These are phyloP conservation scores for Typhlichthys eigenmanni DNA, from an alignment of 2,797 vertebrate genomes.

Conservation along the genomic window DNA sequence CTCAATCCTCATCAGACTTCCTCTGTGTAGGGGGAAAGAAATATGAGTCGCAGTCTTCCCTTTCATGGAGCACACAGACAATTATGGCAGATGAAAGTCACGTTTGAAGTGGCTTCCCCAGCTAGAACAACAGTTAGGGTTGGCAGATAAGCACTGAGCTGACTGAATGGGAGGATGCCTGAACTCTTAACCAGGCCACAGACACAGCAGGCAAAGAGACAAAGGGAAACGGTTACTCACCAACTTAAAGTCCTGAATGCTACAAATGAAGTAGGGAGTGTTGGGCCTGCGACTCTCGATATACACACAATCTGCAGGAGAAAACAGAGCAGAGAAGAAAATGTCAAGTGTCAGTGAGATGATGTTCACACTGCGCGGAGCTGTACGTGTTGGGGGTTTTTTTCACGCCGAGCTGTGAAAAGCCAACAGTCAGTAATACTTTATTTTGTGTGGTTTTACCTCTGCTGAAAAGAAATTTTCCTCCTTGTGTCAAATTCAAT, in stretches of 20 bases:
- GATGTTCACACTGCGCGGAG: conserved; percentile 54
- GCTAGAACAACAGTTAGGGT: conserved; percentile 31
- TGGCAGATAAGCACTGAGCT: conserved; percentile 15
- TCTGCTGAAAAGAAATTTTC: conserved; percentile 68
- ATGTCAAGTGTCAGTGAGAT: conserved; percentile 34
- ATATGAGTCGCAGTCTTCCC: conserved; percentile 16
- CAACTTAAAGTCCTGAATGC: conserved; percentile 99
- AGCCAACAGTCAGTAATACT: conserved; percentile 45
- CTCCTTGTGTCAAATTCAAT: conserved; percentile 77
- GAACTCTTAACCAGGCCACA: conserved; percentile 21
- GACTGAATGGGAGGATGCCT: conserved; percentile 1
- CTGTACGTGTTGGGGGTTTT: conserved; percentile 27
- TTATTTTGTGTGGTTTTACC: conserved; percentile 65
- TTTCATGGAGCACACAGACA: conserved; percentile 28
- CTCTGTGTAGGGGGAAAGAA: not conserved
- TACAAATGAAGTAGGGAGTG: conserved; percentile 99
- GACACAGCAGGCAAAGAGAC: conserved; percentile 17
- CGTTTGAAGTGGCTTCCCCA: conserved; percentile 41
- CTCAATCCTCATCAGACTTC: conserved; percentile 9
- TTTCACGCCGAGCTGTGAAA: conserved; percentile 39
- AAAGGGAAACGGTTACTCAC: conserved; percentile 81
- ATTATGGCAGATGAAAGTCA: conserved; percentile 36
- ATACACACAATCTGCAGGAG: conserved; percentile 95
- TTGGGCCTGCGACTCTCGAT: conserved; percentile 98
- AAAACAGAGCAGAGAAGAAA: conserved; percentile 24